phyloP scores from a whole-genome alignment of 2,113 vertebrate genomes.

The Emydura subglobosa region DNA sequence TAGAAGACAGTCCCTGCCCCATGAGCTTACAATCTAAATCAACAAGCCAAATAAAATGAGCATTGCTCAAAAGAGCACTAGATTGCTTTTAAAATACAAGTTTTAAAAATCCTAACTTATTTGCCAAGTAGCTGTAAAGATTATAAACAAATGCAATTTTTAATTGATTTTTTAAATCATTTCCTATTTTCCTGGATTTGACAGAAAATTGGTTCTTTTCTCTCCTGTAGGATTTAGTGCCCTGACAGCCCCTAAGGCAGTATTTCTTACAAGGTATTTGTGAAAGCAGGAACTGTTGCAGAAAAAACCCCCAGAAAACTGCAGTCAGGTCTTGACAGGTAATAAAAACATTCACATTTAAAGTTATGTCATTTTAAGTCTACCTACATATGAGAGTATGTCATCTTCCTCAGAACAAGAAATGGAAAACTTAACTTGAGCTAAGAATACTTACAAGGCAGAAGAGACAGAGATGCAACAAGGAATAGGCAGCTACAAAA shows the following conservation, averaged over 20 bases:
- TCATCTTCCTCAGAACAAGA: not conserved
- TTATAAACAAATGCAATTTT: not conserved
- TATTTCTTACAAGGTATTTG: not conserved
- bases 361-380: not conserved
- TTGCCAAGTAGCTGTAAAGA: not conserved
- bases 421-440: not conserved
- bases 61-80: conserved; percentile 45
- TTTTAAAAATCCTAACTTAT: conserved; percentile 22
- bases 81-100: conserved; percentile 15
- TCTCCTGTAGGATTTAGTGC: too few species aligned
- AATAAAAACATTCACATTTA: not conserved
- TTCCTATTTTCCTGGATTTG: not conserved
- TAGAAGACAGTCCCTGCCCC: conserved; percentile 33
- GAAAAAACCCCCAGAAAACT: not conserved
- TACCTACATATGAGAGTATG: not conserved
- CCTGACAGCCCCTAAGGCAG: not conserved
- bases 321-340: not conserved
- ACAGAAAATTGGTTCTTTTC: not conserved
- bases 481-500: not conserved
- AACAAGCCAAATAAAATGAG: conserved; percentile 49
- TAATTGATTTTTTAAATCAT: not conserved
- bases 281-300: not conserved
- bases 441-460: accelerated
- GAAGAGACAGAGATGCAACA: not conserved
- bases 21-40: conserved; percentile 19